Percentiles rank a stretch among this genome's conserved stretches.
phyloP scores from a whole-genome alignment of 2,113 vertebrate species.

The Hydropotes inermis region DNA sequence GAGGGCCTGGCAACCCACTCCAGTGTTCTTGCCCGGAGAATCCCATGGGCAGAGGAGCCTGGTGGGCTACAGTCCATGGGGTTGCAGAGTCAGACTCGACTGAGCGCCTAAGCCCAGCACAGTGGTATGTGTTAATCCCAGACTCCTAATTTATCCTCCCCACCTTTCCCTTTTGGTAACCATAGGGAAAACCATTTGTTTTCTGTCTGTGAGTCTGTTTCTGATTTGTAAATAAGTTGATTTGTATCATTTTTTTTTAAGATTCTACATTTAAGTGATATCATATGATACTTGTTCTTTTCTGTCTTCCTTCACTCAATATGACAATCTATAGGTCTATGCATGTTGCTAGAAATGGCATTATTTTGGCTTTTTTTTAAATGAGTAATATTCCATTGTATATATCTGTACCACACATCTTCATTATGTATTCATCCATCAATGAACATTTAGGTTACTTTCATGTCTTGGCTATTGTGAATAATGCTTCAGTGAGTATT shows the following conservation, averaged over 20 bases:
- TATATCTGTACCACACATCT: not conserved
- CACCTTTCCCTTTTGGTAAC: not conserved
- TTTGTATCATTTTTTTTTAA: not conserved
- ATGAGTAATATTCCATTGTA: not conserved
- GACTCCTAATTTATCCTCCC: not conserved
- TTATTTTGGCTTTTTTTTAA: not conserved
- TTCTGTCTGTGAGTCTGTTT: not conserved
- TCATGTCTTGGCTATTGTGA: not conserved
- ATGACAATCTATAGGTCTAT: not conserved
- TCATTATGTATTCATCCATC: not conserved
- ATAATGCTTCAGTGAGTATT: not conserved
- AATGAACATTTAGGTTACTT: not conserved
- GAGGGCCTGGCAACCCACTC: not conserved
- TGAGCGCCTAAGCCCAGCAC: not conserved
- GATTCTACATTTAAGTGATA: not conserved
- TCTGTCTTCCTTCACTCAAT: not conserved
- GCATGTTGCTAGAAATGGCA: not conserved
- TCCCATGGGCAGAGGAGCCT: not conserved
- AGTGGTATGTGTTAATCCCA: not conserved
- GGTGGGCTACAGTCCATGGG: not conserved
- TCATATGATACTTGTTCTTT: not conserved
- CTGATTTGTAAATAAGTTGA: not conserved
- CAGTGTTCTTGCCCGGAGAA: not conserved
- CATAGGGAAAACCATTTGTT: not conserved
- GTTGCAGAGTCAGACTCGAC: not conserved